Evolutionary conservation across 1,140 invertebrate species (phyloP).

Genomic region (Scaptomyza pallida): DNA sequence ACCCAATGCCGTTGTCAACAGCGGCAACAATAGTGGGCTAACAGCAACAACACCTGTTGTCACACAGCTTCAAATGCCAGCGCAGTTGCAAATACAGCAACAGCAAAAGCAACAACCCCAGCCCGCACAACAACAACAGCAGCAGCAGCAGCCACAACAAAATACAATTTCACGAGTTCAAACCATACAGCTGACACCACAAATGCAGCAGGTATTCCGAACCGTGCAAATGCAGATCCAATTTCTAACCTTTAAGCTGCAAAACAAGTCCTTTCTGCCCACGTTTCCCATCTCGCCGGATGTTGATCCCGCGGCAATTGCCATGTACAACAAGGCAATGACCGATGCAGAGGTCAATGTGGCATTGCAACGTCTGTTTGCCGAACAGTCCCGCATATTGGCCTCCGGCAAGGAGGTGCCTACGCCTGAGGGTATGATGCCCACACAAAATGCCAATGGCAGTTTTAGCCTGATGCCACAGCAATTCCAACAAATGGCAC

Average conservation of each 20-base stretch:
- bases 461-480: slow-evolving; percentile 66
- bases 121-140: slow-evolving; percentile 63
- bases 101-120: slow-evolving; percentile 52
- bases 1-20: slow-evolving; percentile 17
- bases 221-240: slow-evolving; percentile 87
- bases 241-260: slow-evolving; percentile 85
- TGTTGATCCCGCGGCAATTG: slow-evolving; percentile 70
- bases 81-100: slow-evolving; percentile 37
- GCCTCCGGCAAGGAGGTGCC: slow-evolving; percentile 87
- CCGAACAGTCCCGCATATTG: slow-evolving; percentile 87
- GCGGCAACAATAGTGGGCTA: slow-evolving; percentile 11
- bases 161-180: slow-evolving; percentile 85
- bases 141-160: slow-evolving; percentile 48
- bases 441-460: slow-evolving; percentile 56
- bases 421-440: slow-evolving; percentile 84
- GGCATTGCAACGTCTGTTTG: slow-evolving; percentile 85
- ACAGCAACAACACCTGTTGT: slow-evolving; percentile 24
- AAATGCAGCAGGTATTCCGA: slow-evolving; percentile 86
- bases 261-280: slow-evolving; percentile 72
- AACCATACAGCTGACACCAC: slow-evolving; percentile 86
- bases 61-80: slow-evolving; percentile 17
- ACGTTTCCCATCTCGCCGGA: slow-evolving; percentile 62
- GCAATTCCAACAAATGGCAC: slow-evolving; percentile 59
- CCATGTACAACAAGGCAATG: slow-evolving; percentile 81
- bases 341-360: slow-evolving; percentile 83